Conservation (phyloP, 2,113 vertebrate species). For the Trochalopteron elliotii region DNA sequence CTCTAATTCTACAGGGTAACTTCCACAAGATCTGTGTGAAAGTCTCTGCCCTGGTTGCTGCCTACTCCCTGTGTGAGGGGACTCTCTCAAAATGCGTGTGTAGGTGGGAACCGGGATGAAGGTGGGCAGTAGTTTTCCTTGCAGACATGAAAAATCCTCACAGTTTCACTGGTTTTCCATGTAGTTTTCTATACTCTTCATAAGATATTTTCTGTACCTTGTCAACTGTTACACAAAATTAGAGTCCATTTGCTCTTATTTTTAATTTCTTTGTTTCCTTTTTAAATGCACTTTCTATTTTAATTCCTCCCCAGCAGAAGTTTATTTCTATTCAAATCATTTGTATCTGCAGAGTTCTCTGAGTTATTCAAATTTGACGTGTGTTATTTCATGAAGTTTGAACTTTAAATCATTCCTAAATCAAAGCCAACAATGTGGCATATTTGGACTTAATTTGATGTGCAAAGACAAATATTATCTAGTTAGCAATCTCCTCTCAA, state of each 20-base stretch:
- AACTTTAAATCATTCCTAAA: constrained; percentile 8
- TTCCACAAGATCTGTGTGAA: neutral
- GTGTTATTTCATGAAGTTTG: neutral
- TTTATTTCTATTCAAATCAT: neutral
- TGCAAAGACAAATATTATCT: neutral
- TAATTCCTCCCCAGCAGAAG: neutral
- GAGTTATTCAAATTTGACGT: neutral
- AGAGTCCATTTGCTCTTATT: neutral
- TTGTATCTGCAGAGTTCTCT: neutral
- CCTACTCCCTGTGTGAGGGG: neutral
- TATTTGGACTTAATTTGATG: neutral
- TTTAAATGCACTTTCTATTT: neutral
- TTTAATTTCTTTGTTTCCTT: neutral
- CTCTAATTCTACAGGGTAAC: neutral
- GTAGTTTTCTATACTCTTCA: neutral
- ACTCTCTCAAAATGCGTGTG: rapidly evolving
- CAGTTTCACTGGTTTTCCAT: neutral
- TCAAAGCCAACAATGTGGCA: neutral
- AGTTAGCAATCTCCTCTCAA: neutral
- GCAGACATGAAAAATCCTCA: neutral
- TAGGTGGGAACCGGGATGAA: neutral
- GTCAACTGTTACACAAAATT: neutral
- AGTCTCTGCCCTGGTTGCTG: neutral
- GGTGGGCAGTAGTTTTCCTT: neutral
- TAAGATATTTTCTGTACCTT: neutral